Base-by-base conservation (phyloP, 2,888 invertebrate species). In the Caenorhabditis sp. region DNA sequence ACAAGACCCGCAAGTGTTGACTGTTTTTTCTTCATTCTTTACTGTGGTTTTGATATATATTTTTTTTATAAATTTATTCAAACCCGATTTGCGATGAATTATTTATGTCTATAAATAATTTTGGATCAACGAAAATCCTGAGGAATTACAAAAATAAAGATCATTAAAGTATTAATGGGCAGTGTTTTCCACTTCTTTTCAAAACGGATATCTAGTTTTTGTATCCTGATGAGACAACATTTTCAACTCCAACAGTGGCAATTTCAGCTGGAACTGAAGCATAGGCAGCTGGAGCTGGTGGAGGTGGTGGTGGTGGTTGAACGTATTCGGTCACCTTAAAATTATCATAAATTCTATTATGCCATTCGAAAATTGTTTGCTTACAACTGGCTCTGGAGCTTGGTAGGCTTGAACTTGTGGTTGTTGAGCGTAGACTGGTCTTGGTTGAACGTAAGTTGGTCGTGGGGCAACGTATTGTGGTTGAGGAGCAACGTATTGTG, bases 261-360 rank as follows among this genome's bases (percentile, higher is more conserved):
- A n/a, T 21, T 14, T 43, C 43, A 43, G 43, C 5, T 17, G 43
- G 14, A 14, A 14, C 54, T 55, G 67, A 36, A 59, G 65, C 73
- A 27, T 64, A 62, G 12, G 62, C 62, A 27, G 59, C 69, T 23
- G 60, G 49, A n/a, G 67, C 55, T 59, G 73, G 59, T 60, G 68
- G 62, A 68, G 66, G 64, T 58, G 66, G 65, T 64, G 72, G 67
- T 73, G 73, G 73, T 24, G 67, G 49, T 49, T 73, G 68, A 43
- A 60, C 66, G 61, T 72, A 72, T 26, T 53, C 53, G 21, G 57
- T 17, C 14, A 19, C 57, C 57, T 58, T 17, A 36, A 36, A 31
- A 4, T 36, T 6, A 27, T 55, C n/a, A 12, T n/a, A 8, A 19
- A 21, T 58, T 36, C n/a, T n/a, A n/a, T n/a, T n/a, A n/a, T n/a